Evolutionary conservation across 1,140 invertebrate species (phyloP).

Genomic region (Dreissena rostriformis): DNA sequence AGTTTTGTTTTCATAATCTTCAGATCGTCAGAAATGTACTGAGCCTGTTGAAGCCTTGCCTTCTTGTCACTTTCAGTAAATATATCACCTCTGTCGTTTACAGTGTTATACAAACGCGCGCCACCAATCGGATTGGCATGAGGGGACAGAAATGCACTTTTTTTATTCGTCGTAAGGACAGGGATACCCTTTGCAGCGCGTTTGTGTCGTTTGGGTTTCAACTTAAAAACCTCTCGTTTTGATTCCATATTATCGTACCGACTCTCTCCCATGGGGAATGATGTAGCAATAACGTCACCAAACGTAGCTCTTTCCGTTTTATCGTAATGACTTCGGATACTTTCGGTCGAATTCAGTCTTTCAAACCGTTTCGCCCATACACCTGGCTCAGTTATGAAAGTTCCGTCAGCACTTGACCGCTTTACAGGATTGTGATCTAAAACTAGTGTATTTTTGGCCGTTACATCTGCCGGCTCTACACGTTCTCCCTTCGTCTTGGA

Average conservation of each 20-base stretch:
- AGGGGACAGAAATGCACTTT: background rate
- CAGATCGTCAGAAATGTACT: conserved; percentile 44
- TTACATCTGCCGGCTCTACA: too few species aligned
- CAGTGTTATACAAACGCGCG: background rate
- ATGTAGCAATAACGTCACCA: background rate
- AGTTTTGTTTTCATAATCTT: conserved; percentile 47
- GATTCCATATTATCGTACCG: conserved; percentile 10
- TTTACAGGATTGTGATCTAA: too few species aligned
- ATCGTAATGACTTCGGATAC: conserved; percentile 32
- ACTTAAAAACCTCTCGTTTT: background rate
- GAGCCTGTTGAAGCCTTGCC: conserved; percentile 28
- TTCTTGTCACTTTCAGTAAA: conserved; percentile 21
- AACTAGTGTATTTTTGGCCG: too few species aligned
- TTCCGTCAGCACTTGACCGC: too few species aligned
- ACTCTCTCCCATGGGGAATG: background rate
- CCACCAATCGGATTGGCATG: background rate
- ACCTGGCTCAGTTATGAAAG: too few species aligned
- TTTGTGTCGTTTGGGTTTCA: conserved; percentile 39
- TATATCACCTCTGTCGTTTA: conserved; percentile 7
- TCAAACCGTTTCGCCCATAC: background rate
- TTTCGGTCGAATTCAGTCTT: background rate
- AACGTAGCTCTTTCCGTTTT: background rate
- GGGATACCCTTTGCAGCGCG: background rate
- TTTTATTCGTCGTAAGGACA: background rate
- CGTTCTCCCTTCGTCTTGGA: too few species aligned